Evolutionary conservation across 2,113 vertebrate genomes (phyloP), one percentile per base, ranked within the genome.

Genomic region (Takifugu bimaculatus): DNA sequence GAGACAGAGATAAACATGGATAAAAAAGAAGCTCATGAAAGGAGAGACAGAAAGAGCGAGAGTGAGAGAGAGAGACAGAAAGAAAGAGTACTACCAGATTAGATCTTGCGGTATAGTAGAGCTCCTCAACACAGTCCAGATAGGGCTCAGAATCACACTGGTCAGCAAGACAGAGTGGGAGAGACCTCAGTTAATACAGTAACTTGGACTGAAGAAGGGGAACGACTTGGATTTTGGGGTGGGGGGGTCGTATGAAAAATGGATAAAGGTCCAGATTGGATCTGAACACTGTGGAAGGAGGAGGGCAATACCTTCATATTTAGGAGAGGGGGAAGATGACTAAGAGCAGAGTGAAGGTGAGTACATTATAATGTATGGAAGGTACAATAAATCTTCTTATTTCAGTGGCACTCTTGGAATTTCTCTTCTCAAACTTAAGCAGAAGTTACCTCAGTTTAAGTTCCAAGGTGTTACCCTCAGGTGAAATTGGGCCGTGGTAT

Each of bases 31-130:
- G 12, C 27, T 52, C 4, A 26, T 52, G 50, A 5, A 35, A 29
- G 15, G 48, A 50, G 48, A 67, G 14, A 35, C 13, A 54, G 52
- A 26, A 13, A 51, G 50, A 27, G 25, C 2, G 52, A 15, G 28
- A 15, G 51, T 10, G 50, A 60, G 63, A 60, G 60, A 63, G 69
- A 85, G 77, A 74, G 80, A 84, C 57, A 67, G 75, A 79, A 57
- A 80, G 78, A 82, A 72, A 77, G 78, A 86, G 78, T 89, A 89
- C 92, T 97, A 97, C 95, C 95, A 97, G 93, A 91, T 96, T 95
- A 95, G 95, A 93, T 97, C 94, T 96, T 93, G 95, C 95, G 91
- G 95, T 96, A 95, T 95, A 96, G 95, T 95, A 97, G 88, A 94
- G 91, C 89, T 97, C 95, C 93, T 96, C 95, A 92, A 94, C 93